Percentiles rank a stretch among this genome's conserved stretches.
phyloP scores from a whole-genome alignment of 2,797 vertebrate genomes.

The Pseudochromis fuscus region DNA sequence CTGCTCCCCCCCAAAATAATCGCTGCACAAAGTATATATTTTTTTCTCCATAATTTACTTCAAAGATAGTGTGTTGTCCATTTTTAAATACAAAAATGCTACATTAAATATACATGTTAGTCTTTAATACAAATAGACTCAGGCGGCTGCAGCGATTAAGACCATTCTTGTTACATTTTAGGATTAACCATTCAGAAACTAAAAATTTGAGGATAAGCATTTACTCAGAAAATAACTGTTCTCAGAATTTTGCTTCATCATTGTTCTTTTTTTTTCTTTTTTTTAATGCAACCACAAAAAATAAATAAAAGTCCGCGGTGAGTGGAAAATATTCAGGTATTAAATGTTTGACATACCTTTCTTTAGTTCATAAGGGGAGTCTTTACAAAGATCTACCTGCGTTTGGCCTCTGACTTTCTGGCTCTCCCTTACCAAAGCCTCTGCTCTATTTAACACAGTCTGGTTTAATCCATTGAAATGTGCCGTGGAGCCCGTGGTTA shows the following conservation, averaged over 20 bases:
- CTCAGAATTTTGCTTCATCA: conserved; percentile 81
- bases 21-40: conserved; percentile 91
- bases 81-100: conserved; percentile 99
- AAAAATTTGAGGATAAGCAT: conserved; percentile 89
- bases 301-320: conserved; percentile 89
- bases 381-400: conserved; percentile 98
- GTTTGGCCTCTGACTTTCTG: conserved; percentile 93
- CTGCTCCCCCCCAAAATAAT: conserved; percentile 89
- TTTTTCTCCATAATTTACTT: conserved; percentile 98
- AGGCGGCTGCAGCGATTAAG: conserved; percentile 91
- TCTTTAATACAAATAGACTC: conserved; percentile 97
- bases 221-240: conserved; percentile 87
- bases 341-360: conserved; percentile 99
- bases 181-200: conserved; percentile 91
- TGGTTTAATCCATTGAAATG: conserved; percentile 99
- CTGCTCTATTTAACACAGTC: conserved; percentile 97
- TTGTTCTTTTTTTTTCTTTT: conserved; percentile 75
- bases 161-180: conserved; percentile 90
- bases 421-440: conserved; percentile 95
- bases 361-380: conserved; percentile 98
- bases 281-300: conserved; percentile 89
- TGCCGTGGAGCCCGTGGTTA: conserved; percentile 83
- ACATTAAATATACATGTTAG: conserved; percentile 99
- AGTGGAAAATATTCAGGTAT: conserved; percentile 87
- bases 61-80: conserved; percentile 98